A percentile compares a stretch with the other conserved stretches of the same genome.
These are phyloP conservation scores for Podarcis cretensis DNA, from an alignment of 2,113 vertebrate species.

Conservation along the genomic window DNA sequence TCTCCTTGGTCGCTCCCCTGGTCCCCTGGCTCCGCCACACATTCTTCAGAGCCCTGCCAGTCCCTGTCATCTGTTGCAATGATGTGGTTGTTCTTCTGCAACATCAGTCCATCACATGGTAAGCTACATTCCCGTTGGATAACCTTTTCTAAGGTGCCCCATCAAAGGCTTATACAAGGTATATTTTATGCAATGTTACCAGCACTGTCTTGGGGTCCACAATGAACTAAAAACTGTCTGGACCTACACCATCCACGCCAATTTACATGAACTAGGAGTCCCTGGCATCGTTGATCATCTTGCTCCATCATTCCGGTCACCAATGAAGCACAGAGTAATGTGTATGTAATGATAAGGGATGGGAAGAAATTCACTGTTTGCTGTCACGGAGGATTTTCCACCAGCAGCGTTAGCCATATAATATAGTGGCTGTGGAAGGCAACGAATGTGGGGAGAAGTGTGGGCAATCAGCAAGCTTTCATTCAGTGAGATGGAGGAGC, in stretches of 20 bases:
- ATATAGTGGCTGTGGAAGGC: conserved; percentile 81
- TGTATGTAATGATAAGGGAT: conserved; percentile 72
- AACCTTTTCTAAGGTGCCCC: conserved; percentile 5
- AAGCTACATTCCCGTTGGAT: conserved; percentile 30
- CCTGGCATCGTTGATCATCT: conserved; percentile 18
- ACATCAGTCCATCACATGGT: conserved; percentile 4
- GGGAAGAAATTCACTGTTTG: conserved; percentile 68
- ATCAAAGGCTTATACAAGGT: conserved; percentile 12
- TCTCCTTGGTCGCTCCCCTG: no score
- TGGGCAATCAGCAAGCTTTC: conserved; percentile 91
- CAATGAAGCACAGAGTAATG: conserved; percentile 41
- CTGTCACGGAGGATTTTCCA: conserved; percentile 80
- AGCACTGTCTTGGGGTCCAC: not conserved
- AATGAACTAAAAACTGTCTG: conserved; percentile 14
- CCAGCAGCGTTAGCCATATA: conserved; percentile 78
- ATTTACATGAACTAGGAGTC: conserved; percentile 16
- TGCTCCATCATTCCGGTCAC: conserved; percentile 52
- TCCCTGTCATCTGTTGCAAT: not conserved
- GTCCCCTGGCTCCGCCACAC: no score
- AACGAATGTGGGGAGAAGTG: conserved; percentile 82
- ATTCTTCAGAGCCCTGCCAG: no score
- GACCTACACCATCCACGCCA: not conserved
- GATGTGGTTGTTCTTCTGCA: conserved; percentile 21
- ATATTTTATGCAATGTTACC: not conserved
- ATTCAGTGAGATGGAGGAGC: conserved; percentile 88